A percentile compares a stretch with the other conserved stretches of the same genome.
Conservation (phyloP, 2,113 vertebrate species). For the Phalacrocorax aristotelis region DNA sequence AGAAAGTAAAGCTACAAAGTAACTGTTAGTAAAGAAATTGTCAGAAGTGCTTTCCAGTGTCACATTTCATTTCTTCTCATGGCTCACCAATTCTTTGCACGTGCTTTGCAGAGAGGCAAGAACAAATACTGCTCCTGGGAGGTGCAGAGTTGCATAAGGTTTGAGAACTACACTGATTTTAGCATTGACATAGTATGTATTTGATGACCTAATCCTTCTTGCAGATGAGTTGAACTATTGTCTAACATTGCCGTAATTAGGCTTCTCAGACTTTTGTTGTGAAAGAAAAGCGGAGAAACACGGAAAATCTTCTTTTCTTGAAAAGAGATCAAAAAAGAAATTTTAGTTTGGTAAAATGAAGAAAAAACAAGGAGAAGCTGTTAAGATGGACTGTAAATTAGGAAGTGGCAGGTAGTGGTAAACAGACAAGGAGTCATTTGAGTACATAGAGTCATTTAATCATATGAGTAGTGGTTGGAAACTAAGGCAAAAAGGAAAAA, state of each 20-base stretch:
- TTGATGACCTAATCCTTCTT: not conserved
- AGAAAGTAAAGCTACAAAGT: not conserved
- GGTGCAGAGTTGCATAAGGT: not conserved
- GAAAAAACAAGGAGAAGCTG: not conserved
- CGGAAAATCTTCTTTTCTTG: not conserved
- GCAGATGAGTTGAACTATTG: not conserved
- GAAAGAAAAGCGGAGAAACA: not conserved
- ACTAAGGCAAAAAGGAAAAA: not conserved
- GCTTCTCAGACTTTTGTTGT: not conserved
- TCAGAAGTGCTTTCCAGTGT: not conserved
- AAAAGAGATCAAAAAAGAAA: not conserved
- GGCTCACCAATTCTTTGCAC: not conserved
- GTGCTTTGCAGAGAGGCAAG: not conserved
- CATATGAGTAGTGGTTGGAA: not conserved
- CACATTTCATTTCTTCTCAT: not conserved
- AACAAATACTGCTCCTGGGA: not conserved
- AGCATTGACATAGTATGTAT: not conserved
- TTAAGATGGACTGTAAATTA: not conserved
- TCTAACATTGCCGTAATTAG: not conserved
- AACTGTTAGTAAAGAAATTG: not conserved
- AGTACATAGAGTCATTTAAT: not conserved
- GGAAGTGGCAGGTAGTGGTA: not conserved
- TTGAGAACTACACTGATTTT: not conserved
- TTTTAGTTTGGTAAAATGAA: not conserved
- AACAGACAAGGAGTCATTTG: not conserved